These are phyloP conservation scores for Coenonympha glycerion DNA, from an alignment of 2,888 invertebrate species.

Conservation along the genomic window DNA sequence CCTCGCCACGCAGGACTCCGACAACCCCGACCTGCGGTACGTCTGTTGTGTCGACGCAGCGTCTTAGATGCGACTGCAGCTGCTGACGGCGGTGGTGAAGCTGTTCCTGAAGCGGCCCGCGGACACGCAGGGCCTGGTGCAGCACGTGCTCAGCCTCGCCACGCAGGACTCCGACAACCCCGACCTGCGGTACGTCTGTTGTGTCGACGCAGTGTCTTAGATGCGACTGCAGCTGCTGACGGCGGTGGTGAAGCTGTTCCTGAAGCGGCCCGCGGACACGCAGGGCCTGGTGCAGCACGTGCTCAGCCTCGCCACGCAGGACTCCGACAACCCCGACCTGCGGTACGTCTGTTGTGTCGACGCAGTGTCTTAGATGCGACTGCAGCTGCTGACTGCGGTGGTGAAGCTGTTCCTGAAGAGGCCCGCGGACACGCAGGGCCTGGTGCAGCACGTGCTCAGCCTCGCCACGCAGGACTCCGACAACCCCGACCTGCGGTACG, in stretches of 20 bases:
- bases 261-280: constrained; percentile 98
- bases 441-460: constrained; percentile 96
- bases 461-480: constrained; percentile 93
- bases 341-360: too few species aligned
- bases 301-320: constrained; percentile 87
- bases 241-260: constrained; percentile 98
- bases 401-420: constrained; percentile 98
- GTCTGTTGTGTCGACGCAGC: too few species aligned
- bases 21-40: constrained; percentile 93
- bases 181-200: constrained; percentile 83
- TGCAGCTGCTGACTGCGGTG: constrained; percentile 95
- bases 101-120: constrained; percentile 98
- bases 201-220: too few species aligned
- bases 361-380: too few species aligned
- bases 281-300: constrained; percentile 99
- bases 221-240: constrained; percentile 85
- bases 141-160: constrained; percentile 92
- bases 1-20: constrained; percentile 91
- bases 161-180: constrained; percentile 97
- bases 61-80: constrained; percentile 74
- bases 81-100: constrained; percentile 98
- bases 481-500: constrained; percentile 91
- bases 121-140: constrained; percentile 98
- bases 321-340: constrained; percentile 98
- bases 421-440: constrained; percentile 98